Evolutionary conservation across 2,797 vertebrate species (phyloP), one percentile per base, ranked within the genome.

Genomic region (Esox masquinongy): DNA sequence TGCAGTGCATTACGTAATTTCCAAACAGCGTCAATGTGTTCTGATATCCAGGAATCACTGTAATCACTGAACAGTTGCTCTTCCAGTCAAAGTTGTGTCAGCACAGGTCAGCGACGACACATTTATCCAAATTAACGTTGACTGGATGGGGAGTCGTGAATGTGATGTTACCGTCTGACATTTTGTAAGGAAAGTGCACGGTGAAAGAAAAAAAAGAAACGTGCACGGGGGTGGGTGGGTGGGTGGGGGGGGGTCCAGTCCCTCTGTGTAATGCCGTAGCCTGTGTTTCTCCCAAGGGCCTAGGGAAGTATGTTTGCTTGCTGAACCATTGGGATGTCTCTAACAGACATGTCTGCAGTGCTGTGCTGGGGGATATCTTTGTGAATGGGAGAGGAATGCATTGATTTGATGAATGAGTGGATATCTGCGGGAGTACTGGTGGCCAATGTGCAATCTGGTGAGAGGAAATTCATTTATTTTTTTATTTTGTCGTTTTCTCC

Each of bases 351-450:
- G 86, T 91, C 87, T 78, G 86, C 88, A 86, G 86, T 84, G 85
- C 87, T 86, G 86, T 87, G 89, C 91, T 93, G 92, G 90, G 92
- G 92, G 92, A 93, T 86, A 92, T 92, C 87, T 88, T 86, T 87
- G 91, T 93, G 91, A 93, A 92, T 92, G 90, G 88, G 88, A 89
- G 89, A 88, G 90, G 90, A 93, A 93, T 91, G 89, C 90, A 90
- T 90, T 92, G 90, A 91, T 92, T 92, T 93, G 92, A 94, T 93
- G 93, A 94, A 93, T 93, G 91, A 93, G 92, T 91, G 91, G 89
- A 90, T 92, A 90, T 93, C 92, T 92, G 87, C 84, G 89, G 89
- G 89, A 87, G 88, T 82, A 91, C 90, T 92, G 91, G 92, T 93
- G 92, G 92, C 91, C 90, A 87, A 91, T 92, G 89, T 90, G 90